Percentiles rank a stretch among this genome's conserved stretches.
Conservation (phyloP, 2,888 invertebrate genomes). For the Thalpophila matura region DNA sequence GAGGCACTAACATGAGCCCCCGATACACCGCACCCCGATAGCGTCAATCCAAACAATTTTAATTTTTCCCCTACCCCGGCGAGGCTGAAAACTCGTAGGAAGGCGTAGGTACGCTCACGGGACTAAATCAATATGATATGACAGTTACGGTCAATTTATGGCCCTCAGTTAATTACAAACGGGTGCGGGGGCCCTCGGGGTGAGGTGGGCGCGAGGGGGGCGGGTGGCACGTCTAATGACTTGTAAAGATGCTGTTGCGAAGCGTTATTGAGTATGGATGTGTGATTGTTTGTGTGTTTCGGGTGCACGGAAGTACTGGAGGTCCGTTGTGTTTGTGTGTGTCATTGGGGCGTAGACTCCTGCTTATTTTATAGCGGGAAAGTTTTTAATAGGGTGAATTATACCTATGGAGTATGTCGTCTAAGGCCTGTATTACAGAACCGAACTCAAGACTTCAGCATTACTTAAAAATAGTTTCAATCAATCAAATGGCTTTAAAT, state of each 20-base stretch:
- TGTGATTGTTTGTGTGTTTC: constrained; percentile 65
- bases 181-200: constrained; percentile 74
- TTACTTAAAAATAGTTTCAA: too few species aligned
- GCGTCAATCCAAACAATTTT: constrained; percentile 78
- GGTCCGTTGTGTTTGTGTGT: constrained; percentile 36
- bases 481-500: too few species aligned
- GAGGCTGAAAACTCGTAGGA: constrained; percentile 73
- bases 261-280: constrained; percentile 67
- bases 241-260: constrained; percentile 85
- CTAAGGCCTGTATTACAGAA: too few species aligned
- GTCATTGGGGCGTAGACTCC: constrained; percentile 25
- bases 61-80: constrained; percentile 74
- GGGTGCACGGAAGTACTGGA: constrained; percentile 29
- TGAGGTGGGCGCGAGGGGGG: constrained; percentile 60
- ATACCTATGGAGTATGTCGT: constrained; percentile 3
- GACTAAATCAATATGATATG: constrained; percentile 91
- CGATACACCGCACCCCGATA: constrained; percentile 68
- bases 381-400: constrained; percentile 27
- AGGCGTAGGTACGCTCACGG: constrained; percentile 77
- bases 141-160: constrained; percentile 91
- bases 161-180: constrained; percentile 90
- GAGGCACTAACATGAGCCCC: constrained; percentile 32
- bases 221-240: constrained; percentile 83
- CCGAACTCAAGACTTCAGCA: too few species aligned
- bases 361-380: constrained; percentile 22